Percentiles rank a stretch among this genome's conserved stretches.
Conservation (phyloP, 2,797 vertebrate genomes). For the Enteromius thamalakanensis region DNA sequence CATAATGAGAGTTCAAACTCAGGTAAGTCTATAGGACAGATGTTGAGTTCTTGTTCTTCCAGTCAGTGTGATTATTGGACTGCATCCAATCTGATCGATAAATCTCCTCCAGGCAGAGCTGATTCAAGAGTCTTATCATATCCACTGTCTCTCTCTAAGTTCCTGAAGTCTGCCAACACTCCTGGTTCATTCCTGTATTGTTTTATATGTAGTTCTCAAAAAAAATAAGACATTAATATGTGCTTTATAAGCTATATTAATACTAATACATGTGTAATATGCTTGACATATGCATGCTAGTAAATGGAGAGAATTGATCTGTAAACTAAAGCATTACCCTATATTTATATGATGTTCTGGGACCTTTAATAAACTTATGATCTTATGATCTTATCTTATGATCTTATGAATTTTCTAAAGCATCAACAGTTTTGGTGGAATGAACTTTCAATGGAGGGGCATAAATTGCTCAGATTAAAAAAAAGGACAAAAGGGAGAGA, state of each 20-base stretch:
- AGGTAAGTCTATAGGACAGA: background rate
- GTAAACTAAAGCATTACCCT: background rate
- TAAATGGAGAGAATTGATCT: background rate
- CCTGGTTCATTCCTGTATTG: background rate
- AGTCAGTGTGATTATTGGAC: constrained; percentile 5
- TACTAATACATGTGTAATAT: background rate
- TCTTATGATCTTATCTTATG: background rate
- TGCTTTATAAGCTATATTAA: background rate
- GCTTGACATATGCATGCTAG: background rate
- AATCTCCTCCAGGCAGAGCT: background rate
- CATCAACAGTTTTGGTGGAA: background rate
- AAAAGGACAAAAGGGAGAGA: background rate
- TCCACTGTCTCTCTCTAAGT: background rate
- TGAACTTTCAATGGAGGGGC: background rate
- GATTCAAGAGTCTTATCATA: background rate
- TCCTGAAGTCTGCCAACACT: background rate
- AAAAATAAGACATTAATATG: background rate
- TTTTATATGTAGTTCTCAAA: background rate
- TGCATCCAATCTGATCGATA: constrained; percentile 18
- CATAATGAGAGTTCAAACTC: constrained; percentile 36
- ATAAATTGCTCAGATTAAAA: background rate
- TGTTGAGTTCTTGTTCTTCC: constrained; percentile 2
- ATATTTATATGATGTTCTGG: background rate
- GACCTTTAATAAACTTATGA: background rate
- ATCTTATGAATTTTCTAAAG: background rate